Percentiles rank a stretch among this genome's conserved stretches.
Evolutionary conservation across 2,888 invertebrate genomes (phyloP).

Genomic region (Sepioteuthis lessoniana): DNA sequence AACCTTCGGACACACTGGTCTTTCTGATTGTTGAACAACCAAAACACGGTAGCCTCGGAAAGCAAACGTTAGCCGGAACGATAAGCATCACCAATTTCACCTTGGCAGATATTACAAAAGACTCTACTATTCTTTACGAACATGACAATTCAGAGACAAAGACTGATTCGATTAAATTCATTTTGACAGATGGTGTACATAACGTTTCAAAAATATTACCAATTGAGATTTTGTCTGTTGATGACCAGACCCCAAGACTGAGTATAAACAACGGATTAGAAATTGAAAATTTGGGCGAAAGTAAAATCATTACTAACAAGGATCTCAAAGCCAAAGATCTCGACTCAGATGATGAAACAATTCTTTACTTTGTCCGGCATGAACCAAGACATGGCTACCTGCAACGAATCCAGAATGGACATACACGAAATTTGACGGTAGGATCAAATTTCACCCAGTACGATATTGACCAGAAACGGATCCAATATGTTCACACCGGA

Average conservation of each 20-base stretch:
- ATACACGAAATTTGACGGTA: constrained; percentile 66
- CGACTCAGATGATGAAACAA: constrained; percentile 70
- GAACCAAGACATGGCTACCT: constrained; percentile 72
- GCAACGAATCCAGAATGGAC: constrained; percentile 55
- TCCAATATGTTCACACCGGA: constrained; percentile 72
- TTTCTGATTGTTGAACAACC: constrained; percentile 69
- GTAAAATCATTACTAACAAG: constrained; percentile 68
- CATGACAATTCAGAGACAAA: constrained; percentile 75
- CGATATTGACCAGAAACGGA: constrained; percentile 69
- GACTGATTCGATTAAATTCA: constrained; percentile 71
- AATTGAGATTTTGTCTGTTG: constrained; percentile 73
- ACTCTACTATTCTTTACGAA: constrained; percentile 72
- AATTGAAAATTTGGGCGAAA: constrained; percentile 69
- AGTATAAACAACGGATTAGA: constrained; percentile 74
- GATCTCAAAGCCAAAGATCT: constrained; percentile 72
- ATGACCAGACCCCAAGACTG: constrained; percentile 75
- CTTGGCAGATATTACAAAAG: constrained; percentile 68
- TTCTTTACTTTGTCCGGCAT: constrained; percentile 70
- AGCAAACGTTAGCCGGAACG: constrained; percentile 69
- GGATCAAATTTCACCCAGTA: constrained; percentile 73
- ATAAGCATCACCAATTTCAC: constrained; percentile 68
- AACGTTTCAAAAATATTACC: constrained; percentile 69
- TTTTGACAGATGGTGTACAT: constrained; percentile 71
- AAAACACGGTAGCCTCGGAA: constrained; percentile 70
- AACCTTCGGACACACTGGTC: constrained; percentile 68